These are phyloP conservation scores for Carcinoscorpius rotundicauda DNA, from an alignment of 1,140 invertebrate species.

Conservation along the genomic window DNA sequence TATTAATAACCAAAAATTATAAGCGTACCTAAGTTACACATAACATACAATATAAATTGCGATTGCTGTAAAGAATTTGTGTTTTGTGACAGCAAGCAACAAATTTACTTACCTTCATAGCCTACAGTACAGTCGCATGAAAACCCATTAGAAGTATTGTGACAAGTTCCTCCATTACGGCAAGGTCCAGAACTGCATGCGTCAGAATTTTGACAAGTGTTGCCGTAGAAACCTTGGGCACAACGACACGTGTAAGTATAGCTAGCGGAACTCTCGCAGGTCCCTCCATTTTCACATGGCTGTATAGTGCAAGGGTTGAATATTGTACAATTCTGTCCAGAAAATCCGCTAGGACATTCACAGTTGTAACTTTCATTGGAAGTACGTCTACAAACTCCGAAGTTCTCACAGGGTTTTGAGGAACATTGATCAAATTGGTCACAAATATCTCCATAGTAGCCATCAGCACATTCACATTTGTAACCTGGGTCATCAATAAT, in stretches of 20 bases:
- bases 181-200: conserved; percentile 85
- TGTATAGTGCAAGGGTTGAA: conserved; percentile 47
- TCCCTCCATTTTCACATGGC: conserved; percentile 57
- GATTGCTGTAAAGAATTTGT: too few relatives aligned
- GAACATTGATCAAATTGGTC: conserved; percentile 58
- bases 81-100: too few relatives aligned
- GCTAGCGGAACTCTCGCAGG: conserved; percentile 51
- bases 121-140: conserved; percentile 78
- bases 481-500: conserved; percentile 21
- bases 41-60: too few relatives aligned
- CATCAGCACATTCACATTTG: conserved; percentile 20
- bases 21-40: too few relatives aligned
- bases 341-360: conserved; percentile 56
- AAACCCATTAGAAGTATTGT: conserved; percentile 49
- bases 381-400: conserved; percentile 31
- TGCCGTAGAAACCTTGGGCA: conserved; percentile 21
- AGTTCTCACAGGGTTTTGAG: conserved; percentile 75
- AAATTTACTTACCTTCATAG: conserved; percentile 36
- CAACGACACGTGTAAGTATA: conserved; percentile 72
- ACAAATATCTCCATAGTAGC: conserved; percentile 18
- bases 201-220: conserved; percentile 73
- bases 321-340: conserved; percentile 67
- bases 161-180: conserved; percentile 76
- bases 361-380: conserved; percentile 20
- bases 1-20: too few relatives aligned